Evolutionary conservation across 1,140 invertebrate species (phyloP).

Genomic region (Condylostylus longicornis): DNA sequence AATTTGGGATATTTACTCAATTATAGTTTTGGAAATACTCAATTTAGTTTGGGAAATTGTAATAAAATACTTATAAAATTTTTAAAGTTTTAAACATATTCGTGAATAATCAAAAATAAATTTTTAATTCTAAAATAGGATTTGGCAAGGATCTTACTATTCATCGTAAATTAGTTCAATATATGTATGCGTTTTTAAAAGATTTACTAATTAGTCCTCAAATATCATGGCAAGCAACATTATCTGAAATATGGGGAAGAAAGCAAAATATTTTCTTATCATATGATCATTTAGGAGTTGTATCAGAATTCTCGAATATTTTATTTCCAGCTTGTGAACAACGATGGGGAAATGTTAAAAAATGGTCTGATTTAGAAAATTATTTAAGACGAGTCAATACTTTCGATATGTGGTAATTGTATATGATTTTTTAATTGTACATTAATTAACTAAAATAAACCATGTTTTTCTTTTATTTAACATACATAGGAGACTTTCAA

Average conservation of each 20-base stretch:
- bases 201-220: constrained; percentile 33
- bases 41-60: no score
- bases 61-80: no score
- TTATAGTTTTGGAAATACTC: no score
- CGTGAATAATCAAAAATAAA: background rate
- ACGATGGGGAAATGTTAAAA: constrained; percentile 44
- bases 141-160: constrained; percentile 30
- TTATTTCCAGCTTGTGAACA: constrained; percentile 31
- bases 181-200: constrained; percentile 35
- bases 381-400: constrained; percentile 27
- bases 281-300: constrained; percentile 35
- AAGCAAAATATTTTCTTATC: constrained; percentile 39
- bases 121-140: constrained; percentile 19
- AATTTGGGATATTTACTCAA: no score
- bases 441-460: background rate
- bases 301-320: constrained; percentile 20
- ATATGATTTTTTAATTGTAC: background rate
- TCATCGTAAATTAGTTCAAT: constrained; percentile 36
- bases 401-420: constrained; percentile 21
- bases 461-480: background rate
- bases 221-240: constrained; percentile 32
- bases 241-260: constrained; percentile 37
- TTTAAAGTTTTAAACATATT: background rate
- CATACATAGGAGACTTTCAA: constrained; percentile 22
- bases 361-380: constrained; percentile 32